Base-by-base conservation (phyloP, 2,888 invertebrate genomes). In the Liodrosophila aerea region DNA sequence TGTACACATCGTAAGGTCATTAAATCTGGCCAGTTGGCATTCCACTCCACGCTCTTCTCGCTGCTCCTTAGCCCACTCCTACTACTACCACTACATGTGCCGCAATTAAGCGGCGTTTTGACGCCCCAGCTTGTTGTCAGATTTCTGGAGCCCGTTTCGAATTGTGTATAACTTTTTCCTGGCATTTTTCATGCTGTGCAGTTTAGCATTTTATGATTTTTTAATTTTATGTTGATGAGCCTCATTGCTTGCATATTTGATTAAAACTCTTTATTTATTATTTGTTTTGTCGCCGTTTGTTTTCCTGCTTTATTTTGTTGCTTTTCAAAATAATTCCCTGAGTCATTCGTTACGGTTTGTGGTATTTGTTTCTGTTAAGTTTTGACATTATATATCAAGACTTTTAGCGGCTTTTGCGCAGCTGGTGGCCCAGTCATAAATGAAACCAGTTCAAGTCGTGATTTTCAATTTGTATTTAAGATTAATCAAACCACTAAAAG, bases 151-250 rank as follows among this genome's bases (percentile, higher is more conserved):
- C 70, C 70, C 56, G 40, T 31, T 56, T 41, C 12, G 4, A 54
- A 36, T 52, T 41, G 22, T 22, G 5, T 22, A 22, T 53, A 1
- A 58, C 34, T 51, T 62, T 33, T 16, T 44, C 45, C 58, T 56
- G 61, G 37, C 37, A 7, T 64, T 76, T 76, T 76, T 81, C 86
- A 73, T 76, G 85, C 86, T 86, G 84, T 70, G 86, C 83, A 80
- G 81, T 82, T 85, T 85, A 83, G 70, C 71, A 67, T 83, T 85
- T 85, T 81, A 86, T 83, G 81, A 73, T 73, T 77, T 67, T 83
- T 77, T 85, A 86, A 85, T 85, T 86, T 86, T 85, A 86, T 86
- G 83, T 70, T 86, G 86, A 85, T 85, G 83, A 76, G 67, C 50
- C 81, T 80, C 78, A 78, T 85, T 77, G 86, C 85, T 74, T 80